Base-by-base conservation (phyloP, 1,140 invertebrate species). In the Penaeus japonicus region DNA sequence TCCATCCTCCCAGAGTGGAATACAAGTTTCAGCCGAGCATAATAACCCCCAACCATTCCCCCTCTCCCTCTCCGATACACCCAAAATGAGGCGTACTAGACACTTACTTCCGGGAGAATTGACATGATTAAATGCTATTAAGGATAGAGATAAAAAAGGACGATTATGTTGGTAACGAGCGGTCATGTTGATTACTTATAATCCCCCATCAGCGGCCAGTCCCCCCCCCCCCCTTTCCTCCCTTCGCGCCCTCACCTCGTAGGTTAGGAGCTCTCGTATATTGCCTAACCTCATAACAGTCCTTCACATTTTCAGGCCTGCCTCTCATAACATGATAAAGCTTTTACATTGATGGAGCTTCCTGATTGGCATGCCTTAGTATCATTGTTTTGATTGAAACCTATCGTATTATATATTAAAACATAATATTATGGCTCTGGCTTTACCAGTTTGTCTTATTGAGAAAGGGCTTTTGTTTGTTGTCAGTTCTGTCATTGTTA, bases 81-180 rank as follows among this genome's bases (percentile, higher is more conserved):
- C 32, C 20, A 30, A 57, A 82, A 82, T 82, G 59, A 59, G 32
- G 53, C n/a, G 70, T 73, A 82, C 24, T 27, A 18, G 79, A 82
- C 79, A 57, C 53, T 32, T 30, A 57, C 79, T 82, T 82, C 79
- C 79, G 54, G 79, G 54, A 30, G n/a, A 82, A 57, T 32, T 82
- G 79, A 82, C 79, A 82, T 82, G 79, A 82, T 82, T 57, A 82
- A 82, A 82, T 59, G 79, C 79, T 82, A 82, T 82, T 82, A 82
- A 82, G 53, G 79, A 82, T 82, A 82, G 22, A 57, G 55, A 82
- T 82, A 82, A 82, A 82, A 47, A 53, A 53, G 32, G 32, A 39
- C 77, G 32, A 39, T 39, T 39, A 53, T 79, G 32, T n/a, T 39
- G 77, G 77, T 39, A 53, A 39, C 47, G 39, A 24, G 32, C 47